Conservation (phyloP, 1,140 invertebrate species). For the Macrocentrus cingulum region DNA sequence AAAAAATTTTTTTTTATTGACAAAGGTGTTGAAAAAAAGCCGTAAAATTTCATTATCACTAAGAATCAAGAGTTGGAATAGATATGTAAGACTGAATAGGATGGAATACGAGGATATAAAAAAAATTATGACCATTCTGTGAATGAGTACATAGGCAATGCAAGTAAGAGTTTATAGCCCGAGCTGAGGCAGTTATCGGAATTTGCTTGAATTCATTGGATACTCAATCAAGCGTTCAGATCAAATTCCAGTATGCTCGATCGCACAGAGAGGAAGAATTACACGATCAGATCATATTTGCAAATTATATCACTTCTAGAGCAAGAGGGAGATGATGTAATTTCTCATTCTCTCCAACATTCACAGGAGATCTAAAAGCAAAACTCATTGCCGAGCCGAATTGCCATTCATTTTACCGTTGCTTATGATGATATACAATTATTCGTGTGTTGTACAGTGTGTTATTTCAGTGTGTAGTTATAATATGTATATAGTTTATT, state of each 20-base stretch:
- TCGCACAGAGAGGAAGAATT: not conserved
- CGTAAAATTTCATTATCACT: too few relatives aligned
- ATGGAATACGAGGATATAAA: too few relatives aligned
- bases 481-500: constrained; percentile 6
- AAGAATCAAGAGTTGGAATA: too few relatives aligned
- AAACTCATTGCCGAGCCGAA: not conserved
- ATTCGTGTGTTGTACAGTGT: too few relatives aligned
- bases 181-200: too few relatives aligned
- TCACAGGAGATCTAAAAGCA: not conserved
- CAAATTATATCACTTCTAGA: not conserved
- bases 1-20: too few relatives aligned
- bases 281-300: not conserved
- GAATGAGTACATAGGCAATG: too few relatives aligned
- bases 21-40: too few relatives aligned
- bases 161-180: too few relatives aligned
- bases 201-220: not conserved
- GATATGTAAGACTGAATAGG: too few relatives aligned
- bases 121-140: too few relatives aligned
- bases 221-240: constrained; percentile 3
- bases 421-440: not conserved
- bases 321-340: not conserved
- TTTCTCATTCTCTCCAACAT: not conserved
- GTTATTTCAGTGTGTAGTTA: not conserved
- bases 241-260: not conserved
- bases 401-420: not conserved